Base-by-base conservation (phyloP, 2,113 vertebrate genomes). In the Hyla sarda region DNA sequence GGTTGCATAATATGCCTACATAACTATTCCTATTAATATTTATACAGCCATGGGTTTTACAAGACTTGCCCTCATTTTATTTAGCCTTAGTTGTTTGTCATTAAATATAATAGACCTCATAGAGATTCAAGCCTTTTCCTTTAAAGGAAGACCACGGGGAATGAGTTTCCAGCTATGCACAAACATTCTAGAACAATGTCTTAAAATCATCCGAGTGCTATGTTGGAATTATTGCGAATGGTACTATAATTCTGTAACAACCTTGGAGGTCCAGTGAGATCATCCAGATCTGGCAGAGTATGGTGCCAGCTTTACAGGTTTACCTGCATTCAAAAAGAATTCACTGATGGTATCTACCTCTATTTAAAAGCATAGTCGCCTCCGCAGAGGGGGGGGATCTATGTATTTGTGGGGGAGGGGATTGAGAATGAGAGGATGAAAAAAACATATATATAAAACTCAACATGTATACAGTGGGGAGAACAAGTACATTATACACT, bases 201-300 rank as follows among this genome's bases (percentile, higher is more conserved):
- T 16, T 48, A 74, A 13, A 48, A 12, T 28, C n/a, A 28, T 74
- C 28, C 17, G 47, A 74, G 23, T 7, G 7, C 14, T 28, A 17
- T 28, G 21, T 28, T 28, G 47, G n/a, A 50, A 7, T 48, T 25
- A 14, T 37, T 37, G 16, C 1, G 69, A 45, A 73, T 45, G 0
- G 3, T 16, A 47, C 17, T n/a, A 28, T 48, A 14, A 50, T 75
- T 75, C 34, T 41, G 0, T 21, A 47, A 45, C 48, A 32, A 54
- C 82, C 48, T 82, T 54, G 65, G 81, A 69, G 80, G 80, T 82
- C 80, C 28, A 28, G n/a, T 54, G 48, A 72, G 45, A 23, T 52
- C 19, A 83, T 56, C 58, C 82, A 17, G 37, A 47, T n/a, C 21
- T 32, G 21, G 48, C 60, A 23, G 11, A 54, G n/a, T 14, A 54